Conservation (phyloP, 2,797 vertebrate genomes). For the Chaenodraco wilsoni region DNA sequence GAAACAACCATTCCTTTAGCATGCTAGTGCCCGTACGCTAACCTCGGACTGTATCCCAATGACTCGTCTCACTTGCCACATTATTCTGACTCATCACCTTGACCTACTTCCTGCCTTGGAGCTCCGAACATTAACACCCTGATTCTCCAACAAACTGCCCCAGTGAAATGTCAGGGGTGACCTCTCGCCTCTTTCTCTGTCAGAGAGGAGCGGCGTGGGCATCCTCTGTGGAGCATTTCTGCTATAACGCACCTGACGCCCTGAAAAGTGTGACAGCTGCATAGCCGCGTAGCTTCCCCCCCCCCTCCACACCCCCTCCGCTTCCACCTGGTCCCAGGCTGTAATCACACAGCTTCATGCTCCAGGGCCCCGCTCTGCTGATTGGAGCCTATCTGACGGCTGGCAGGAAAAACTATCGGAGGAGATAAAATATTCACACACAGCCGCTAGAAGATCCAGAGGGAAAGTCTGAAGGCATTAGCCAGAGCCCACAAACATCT, state of each 20-base stretch:
- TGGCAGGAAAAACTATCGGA: constrained; percentile 79
- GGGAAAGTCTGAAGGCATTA: constrained; percentile 80
- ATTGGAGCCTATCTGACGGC: constrained; percentile 82
- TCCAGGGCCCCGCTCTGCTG: constrained; percentile 72
- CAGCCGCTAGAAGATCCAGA: constrained; percentile 77
- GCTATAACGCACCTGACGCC: constrained; percentile 69
- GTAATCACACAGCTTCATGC: constrained; percentile 80
- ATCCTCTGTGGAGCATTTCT: constrained; percentile 44
- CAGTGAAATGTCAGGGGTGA: constrained; percentile 57
- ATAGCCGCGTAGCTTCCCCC: constrained; percentile 38
- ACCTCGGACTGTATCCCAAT: constrained; percentile 56
- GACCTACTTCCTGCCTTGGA: constrained; percentile 58
- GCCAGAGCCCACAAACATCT: constrained; percentile 75
- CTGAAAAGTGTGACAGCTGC: constrained; percentile 76
- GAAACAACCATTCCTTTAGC: constrained; percentile 27
- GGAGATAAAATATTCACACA: constrained; percentile 83
- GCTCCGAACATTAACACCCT: constrained; percentile 57
- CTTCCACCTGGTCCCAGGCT: constrained; percentile 67
- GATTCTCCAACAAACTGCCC: constrained; percentile 50
- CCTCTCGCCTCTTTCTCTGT: constrained; percentile 58
- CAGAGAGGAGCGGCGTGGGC: constrained; percentile 34
- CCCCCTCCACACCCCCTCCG: constrained; percentile 6
- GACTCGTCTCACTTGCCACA: constrained; percentile 59
- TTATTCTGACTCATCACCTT: constrained; percentile 71
- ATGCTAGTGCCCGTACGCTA: constrained; percentile 35